phyloP scores from a whole-genome alignment of 1,140 invertebrate genomes.

The Pseudomyrmex sp. region DNA sequence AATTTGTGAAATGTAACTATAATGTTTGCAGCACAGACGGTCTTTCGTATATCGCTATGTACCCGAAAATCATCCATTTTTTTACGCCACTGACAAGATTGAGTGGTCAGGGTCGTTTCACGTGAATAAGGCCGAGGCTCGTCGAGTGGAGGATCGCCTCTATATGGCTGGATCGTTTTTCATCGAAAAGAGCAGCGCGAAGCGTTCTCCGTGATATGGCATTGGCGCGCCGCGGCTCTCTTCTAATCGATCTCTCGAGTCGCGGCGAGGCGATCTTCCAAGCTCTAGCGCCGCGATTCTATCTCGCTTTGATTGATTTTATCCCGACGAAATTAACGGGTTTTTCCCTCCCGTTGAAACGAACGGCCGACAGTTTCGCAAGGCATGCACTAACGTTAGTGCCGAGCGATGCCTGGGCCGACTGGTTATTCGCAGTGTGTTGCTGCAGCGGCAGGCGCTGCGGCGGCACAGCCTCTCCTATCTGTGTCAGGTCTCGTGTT shows the following conservation, averaged over 20 bases:
- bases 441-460: slow-evolving; percentile 47
- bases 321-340: slow-evolving; percentile 68
- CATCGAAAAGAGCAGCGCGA: slow-evolving; percentile 45
- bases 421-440: slow-evolving; percentile 38
- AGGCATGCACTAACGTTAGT: slow-evolving; percentile 53
- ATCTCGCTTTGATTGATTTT: slow-evolving; percentile 53
- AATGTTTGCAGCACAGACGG: not conserved
- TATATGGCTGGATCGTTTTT: slow-evolving; percentile 56
- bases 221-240: slow-evolving; percentile 15
- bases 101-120: slow-evolving; percentile 53
- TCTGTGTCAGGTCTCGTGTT: slow-evolving; percentile 84
- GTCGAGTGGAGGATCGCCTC: slow-evolving; percentile 45
- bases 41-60: not conserved
- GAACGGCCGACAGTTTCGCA: slow-evolving; percentile 70
- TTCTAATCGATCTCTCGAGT: slow-evolving; percentile 44
- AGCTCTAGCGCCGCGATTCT: slow-evolving; percentile 23
- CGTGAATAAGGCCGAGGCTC: slow-evolving; percentile 53
- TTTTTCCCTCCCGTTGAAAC: slow-evolving; percentile 65
- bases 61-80: not conserved
- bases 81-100: slow-evolving; percentile 38
- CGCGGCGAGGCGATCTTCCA: slow-evolving; percentile 17
- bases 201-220: slow-evolving; percentile 23
- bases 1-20: not conserved
- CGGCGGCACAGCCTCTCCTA: slow-evolving; percentile 74
- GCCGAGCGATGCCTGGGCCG: slow-evolving; percentile 53